These are phyloP conservation scores for Neolamprologus sp. DNA, from an alignment of 2,113 vertebrate genomes.

Conservation along the genomic window DNA sequence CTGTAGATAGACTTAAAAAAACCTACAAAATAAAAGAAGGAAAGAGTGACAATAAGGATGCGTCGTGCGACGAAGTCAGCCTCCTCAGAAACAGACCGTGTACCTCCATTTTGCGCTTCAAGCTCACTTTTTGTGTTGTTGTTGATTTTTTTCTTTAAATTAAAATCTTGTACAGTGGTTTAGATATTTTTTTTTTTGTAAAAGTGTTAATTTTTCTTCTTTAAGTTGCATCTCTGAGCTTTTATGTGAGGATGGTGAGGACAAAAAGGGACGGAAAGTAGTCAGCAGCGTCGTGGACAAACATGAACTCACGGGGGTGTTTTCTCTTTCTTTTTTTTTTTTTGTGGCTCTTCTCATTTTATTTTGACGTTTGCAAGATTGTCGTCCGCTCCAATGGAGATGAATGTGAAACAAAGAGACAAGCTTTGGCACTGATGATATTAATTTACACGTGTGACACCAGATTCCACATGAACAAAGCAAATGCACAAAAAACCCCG, in stretches of 20 bases:
- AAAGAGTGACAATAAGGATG: background rate
- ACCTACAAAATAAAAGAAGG: background rate
- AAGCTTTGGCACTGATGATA: background rate
- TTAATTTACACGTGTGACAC: background rate
- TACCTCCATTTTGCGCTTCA: slow-evolving; percentile 42
- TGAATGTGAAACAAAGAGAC: background rate
- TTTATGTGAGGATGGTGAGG: background rate
- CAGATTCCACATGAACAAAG: background rate
- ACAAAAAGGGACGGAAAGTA: slow-evolving; percentile 11
- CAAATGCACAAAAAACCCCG: background rate
- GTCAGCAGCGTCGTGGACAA: background rate
- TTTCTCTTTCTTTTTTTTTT: background rate
- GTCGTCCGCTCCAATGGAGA: background rate
- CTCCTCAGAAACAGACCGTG: slow-evolving; percentile 15
- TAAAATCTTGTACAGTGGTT: slow-evolving; percentile 12
- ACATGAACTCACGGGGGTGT: background rate
- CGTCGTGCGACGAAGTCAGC: background rate
- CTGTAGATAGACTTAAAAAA: background rate
- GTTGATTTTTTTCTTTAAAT: slow-evolving; percentile 3
- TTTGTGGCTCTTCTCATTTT: background rate
- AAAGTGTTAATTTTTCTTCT: background rate
- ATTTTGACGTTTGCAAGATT: background rate
- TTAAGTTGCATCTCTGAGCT: background rate
- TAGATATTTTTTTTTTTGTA: background rate
- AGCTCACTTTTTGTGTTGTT: background rate